Evolutionary conservation across 2,113 vertebrate species (phyloP).

Genomic region (Lepus europaeus): DNA sequence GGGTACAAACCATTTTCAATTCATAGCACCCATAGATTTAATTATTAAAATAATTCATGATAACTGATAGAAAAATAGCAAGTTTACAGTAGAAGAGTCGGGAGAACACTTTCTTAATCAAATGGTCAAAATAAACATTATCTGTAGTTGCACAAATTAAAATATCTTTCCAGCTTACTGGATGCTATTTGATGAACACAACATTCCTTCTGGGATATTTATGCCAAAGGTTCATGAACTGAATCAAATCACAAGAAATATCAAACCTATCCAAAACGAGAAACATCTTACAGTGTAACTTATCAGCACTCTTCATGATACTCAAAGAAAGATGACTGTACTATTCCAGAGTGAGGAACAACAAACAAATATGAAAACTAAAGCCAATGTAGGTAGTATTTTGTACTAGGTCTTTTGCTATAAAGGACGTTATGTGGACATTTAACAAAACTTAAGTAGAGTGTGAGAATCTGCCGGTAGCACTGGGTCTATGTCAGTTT

Average conservation of each 20-base stretch:
- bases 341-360: background rate
- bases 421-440: background rate
- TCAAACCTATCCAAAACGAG: background rate
- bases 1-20: too few species aligned
- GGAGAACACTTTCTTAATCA: background rate
- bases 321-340: background rate
- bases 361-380: background rate
- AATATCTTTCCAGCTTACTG: background rate
- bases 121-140: background rate
- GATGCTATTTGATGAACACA: background rate
- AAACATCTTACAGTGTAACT: background rate
- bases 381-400: background rate
- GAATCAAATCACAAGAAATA: background rate
- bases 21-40: background rate
- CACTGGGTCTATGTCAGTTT: background rate
- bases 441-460: background rate
- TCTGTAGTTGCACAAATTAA: background rate
- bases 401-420: background rate
- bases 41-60: background rate
- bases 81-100: background rate
- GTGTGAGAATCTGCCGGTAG: background rate
- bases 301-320: background rate
- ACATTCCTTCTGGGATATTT: background rate
- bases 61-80: background rate
- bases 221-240: background rate